Base-by-base conservation (phyloP, 2,113 vertebrate species). In the Heterotilapia buettikoferi region DNA sequence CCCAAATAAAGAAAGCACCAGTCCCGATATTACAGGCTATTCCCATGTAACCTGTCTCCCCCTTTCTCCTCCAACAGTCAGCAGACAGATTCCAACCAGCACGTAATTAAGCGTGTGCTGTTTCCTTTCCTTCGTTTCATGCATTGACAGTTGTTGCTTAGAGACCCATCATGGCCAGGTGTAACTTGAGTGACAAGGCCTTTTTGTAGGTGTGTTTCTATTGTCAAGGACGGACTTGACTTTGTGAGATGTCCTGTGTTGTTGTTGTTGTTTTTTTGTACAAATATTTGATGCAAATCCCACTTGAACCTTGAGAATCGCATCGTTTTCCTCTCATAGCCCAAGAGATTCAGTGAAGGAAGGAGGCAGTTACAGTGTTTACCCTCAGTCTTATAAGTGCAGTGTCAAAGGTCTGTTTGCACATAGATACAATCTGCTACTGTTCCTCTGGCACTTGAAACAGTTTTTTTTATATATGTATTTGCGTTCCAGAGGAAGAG, bases 101-200 rank as follows among this genome's bases (percentile, higher is more conserved):
- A 54, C 12, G n/a, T 87, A 85, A 88, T 91, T 86, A 93, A 84
- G 83, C 38, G 59, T 33, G 53, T 43, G 40, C 80, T 54, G 52
- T 85, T 88, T 86, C 63, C 80, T 80, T 61, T 84, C 52, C 47
- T 47, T 89, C 63, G 4, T 80, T 82, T 87, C 84, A 83, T 84
- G 33, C 84, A 47, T 82, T 59, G 66, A 88, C 52, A 82, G 89
- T n/a, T 6, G 95, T 94, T 95, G 95, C 95, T 93, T 94, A 66
- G 95, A 94, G 86, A 95, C 93, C 84, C 84, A 80, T 84, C 80
- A 84, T 45, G 79, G 89, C 79, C 90, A 92, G 90, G 80, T 90
- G 90, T 88, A 90, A 59, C 71, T 83, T 84, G 56, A 91, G 78
- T 68, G 81, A 88, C 87, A 90, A 80, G 92, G 80, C 21, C 76